Base-by-base conservation (phyloP, 1,140 invertebrate genomes). In the Ips typographus region DNA sequence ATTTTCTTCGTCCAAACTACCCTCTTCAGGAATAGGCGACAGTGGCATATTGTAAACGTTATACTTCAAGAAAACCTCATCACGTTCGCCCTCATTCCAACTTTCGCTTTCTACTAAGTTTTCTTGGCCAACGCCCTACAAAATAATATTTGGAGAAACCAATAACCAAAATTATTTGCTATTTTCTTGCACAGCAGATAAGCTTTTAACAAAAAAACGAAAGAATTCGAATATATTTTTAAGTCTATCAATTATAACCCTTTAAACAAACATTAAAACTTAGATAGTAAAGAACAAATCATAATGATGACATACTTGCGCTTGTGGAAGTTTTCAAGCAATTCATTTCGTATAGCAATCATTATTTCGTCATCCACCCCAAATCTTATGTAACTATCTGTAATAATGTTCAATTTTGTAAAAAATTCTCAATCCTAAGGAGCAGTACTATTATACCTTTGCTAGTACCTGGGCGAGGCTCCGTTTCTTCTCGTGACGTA, bases 341-440 rank as follows among this genome's bases (percentile, higher is more conserved):
- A 78, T 77, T 91, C 89, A 74, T 88, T 90, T 71, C 89, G 79
- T 65, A 91, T 84, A 1, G 89, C 89, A 22, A 86, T 83, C 68
- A 90, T 87, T 74, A 88, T 87, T 73, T 89, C 89, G 72, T 90
- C 89, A 74, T 91, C 88, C 61, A 90, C 82, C 39, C 82, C 82
- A 68, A 87, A 86, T 2, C 84, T 84, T 44, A 87, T 84, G 39
- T 83, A 83, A 77, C 84, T 85, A 41, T 82, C 80, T n/a, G 79
- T 36, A 69, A 43, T 81, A 22, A 64, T 40, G 38, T 47, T 2
- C n/a, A n/a, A n/a, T n/a, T n/a, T n/a, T n/a, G n/a, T n/a, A n/a
- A n/a, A n/a, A n/a, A n/a, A n/a, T n/a, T n/a, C n/a, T n/a, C n/a
- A n/a, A 88, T 87, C 76, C n/a, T n/a, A n/a, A n/a, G n/a, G 22